These are phyloP conservation scores for Ephialtes manifestator DNA, from an alignment of 2,888 invertebrate species.

Conservation along the genomic window DNA sequence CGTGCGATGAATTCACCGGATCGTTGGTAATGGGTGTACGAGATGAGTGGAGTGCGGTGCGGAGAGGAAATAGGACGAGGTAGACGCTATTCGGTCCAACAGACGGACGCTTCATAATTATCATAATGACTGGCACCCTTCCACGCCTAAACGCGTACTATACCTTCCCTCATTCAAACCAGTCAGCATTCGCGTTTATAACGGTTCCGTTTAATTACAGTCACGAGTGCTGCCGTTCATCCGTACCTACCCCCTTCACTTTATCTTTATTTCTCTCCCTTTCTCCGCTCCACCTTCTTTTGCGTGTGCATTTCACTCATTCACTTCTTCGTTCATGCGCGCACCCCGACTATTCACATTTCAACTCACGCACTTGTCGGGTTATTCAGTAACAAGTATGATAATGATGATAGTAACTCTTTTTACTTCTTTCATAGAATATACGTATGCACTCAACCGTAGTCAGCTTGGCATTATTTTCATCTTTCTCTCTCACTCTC, in stretches of 20 bases:
- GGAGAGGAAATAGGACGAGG: slow-evolving; percentile 22
- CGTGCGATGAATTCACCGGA: slow-evolving; percentile 23
- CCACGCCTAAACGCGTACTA: slow-evolving; percentile 15
- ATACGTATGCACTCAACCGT: not conserved
- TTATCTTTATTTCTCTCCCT: slow-evolving; percentile 6
- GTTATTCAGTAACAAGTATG: slow-evolving; percentile 33
- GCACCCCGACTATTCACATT: slow-evolving; percentile 31
- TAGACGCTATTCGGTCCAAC: slow-evolving; percentile 44
- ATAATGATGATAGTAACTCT: slow-evolving; percentile 56
- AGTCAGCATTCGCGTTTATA: slow-evolving; percentile 63
- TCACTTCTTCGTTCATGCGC: not conserved
- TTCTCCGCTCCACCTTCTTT: slow-evolving; percentile 10
- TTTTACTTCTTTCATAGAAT: slow-evolving; percentile 10
- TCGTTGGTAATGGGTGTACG: slow-evolving; percentile 24
- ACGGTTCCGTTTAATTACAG: slow-evolving; percentile 69
- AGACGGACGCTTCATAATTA: slow-evolving; percentile 69
- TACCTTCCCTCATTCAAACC: slow-evolving; percentile 5
- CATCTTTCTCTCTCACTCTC: not conserved
- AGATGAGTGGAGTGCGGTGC: slow-evolving; percentile 17
- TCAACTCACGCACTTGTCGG: slow-evolving; percentile 44
- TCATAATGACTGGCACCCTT: slow-evolving; percentile 64
- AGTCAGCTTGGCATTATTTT: not conserved
- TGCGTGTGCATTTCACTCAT: slow-evolving; percentile 22
- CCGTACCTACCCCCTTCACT: not conserved
- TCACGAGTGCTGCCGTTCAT: slow-evolving; percentile 37